Evolutionary conservation across 64 coral and sea anemone genomes (phyloP), one percentile per base, ranked within the genome.

Genomic region (Orbicella faveolata): DNA sequence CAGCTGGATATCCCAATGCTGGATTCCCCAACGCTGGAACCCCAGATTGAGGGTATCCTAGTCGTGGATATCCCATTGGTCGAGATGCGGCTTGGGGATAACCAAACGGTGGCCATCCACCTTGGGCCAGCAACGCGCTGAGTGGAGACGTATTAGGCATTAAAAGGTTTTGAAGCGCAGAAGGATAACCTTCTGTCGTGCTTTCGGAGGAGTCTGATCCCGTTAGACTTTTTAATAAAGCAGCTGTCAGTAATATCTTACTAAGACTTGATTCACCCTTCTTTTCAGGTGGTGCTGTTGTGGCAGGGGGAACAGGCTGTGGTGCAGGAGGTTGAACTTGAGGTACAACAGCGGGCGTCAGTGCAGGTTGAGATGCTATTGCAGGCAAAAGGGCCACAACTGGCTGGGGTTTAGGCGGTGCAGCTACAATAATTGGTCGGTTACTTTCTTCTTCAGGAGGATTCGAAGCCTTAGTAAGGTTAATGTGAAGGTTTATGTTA

Each of bases 401-500:
- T 48, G 81, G 81, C 35, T 67, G 81, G 2, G 62, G 81, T 61
- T 67, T 36, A 48, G 81, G 62, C 9, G 36, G 81, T 21, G 81
- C 34, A 48, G 81, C 62, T 68, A 84, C 48, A 8, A 84, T 19
- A 0, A 84, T 48, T 0, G 81, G 81, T 9, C 20, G 62, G 30
- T 51, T 25, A 13, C 30, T 18, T 51, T 14, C 20, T 20, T 68
- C 68, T 23, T 14, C 62, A 7, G 62, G 19, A 48, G 81, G 61
- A 44, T 12, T 70, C 20, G 63, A 16, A 20, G 59, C 20, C 51
- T 68, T 84, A 44, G 81, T 84, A 9, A 84, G 36, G 20, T 84
- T 84, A 2, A 84, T 84, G 37, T 84, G 81, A n/a, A 84, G 21
- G 39, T 84, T 84, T 19, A 84, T 84, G 36, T 84, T 84, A 19